A percentile compares a stretch with the other conserved stretches of the same genome.
phyloP scores from a whole-genome alignment of 2,888 invertebrate species.

The Parnassius glacialis region DNA sequence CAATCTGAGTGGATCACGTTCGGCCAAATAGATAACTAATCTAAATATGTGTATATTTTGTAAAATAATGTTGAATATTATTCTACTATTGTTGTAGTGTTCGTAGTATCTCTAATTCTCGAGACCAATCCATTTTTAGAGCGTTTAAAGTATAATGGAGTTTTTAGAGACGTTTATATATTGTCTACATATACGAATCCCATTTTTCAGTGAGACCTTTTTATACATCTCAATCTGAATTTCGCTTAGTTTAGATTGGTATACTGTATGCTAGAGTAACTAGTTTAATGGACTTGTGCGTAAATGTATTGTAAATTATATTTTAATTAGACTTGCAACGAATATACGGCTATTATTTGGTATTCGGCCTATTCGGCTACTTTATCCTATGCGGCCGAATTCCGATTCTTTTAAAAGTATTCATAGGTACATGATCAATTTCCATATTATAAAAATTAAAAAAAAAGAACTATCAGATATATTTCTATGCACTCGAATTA shows the following conservation, averaged over 20 bases:
- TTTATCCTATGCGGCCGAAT: no score
- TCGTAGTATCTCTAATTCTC: constrained; percentile 71
- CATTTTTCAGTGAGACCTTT: constrained; percentile 68
- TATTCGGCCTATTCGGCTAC: no score
- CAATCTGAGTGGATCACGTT: constrained; percentile 27
- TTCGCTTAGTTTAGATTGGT: constrained; percentile 63
- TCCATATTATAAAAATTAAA: no score
- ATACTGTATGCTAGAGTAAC: constrained; percentile 20
- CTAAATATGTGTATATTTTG: constrained; percentile 68
- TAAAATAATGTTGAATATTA: constrained; percentile 69
- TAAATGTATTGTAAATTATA: constrained; percentile 17
- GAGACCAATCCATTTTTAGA: constrained; percentile 77
- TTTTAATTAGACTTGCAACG: neutral
- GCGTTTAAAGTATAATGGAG: constrained; percentile 63
- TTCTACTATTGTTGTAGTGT: constrained; percentile 61
- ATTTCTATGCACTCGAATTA: no score
- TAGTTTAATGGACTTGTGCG: constrained; percentile 6
- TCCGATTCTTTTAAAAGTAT: no score
- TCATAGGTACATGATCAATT: no score
- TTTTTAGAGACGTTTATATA: constrained; percentile 73
- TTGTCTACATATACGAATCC: constrained; percentile 64
- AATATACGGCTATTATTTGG: no score
- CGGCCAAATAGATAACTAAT: constrained; percentile 33
- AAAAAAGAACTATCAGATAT: no score
- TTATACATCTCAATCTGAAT: constrained; percentile 68